Evolutionary conservation across 2,113 vertebrate species (phyloP).

Genomic region (Casuarius casuarius): DNA sequence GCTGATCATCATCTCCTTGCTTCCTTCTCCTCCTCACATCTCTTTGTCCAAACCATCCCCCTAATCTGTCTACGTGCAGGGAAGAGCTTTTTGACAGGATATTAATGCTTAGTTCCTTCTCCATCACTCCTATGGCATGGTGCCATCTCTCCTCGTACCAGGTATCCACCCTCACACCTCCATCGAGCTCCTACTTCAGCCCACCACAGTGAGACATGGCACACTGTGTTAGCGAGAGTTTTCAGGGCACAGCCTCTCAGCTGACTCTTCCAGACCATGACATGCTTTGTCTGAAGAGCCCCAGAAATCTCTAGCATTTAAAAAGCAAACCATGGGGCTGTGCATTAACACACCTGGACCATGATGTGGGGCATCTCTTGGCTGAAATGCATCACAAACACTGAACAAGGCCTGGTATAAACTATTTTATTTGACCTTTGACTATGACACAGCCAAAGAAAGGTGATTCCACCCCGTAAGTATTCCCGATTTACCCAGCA

Average conservation of each 20-base stretch:
- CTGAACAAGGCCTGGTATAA: fast-evolving
- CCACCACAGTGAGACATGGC: background rate
- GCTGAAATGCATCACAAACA: background rate
- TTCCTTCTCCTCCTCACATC: background rate
- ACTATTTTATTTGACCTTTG: background rate
- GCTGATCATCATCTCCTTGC: background rate
- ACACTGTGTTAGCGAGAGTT: background rate
- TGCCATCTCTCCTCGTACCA: background rate
- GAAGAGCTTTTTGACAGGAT: background rate
- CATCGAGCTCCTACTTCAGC: background rate
- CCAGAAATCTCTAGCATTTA: background rate
- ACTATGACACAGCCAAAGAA: fast-evolving
- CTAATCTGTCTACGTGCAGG: background rate
- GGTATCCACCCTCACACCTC: background rate
- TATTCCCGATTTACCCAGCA: background rate
- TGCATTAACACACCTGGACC: background rate
- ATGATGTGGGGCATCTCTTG: background rate
- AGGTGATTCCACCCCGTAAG: background rate
- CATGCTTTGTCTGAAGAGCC: background rate
- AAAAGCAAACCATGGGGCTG: background rate
- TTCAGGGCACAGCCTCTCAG: background rate
- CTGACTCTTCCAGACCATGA: background rate
- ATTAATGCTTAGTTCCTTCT: background rate
- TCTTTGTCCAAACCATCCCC: background rate
- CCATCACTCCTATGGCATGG: background rate